phyloP scores from a whole-genome alignment of 2,797 vertebrate species.

The Nasua narica region DNA sequence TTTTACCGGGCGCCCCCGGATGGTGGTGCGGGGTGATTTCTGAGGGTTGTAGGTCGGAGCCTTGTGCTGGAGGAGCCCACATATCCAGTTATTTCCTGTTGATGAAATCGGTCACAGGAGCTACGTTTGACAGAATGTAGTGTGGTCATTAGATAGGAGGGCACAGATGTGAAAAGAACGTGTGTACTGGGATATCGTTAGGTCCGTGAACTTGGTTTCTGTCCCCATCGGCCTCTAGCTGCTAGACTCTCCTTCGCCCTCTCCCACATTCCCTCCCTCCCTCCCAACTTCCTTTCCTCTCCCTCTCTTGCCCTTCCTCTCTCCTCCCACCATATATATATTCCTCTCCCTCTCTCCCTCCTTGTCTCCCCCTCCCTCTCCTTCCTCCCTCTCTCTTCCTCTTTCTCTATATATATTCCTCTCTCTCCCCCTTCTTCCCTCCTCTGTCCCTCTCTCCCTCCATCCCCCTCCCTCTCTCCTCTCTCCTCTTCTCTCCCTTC shows the following conservation, averaged over 20 bases:
- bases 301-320: not conserved
- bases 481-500: too few relatives aligned
- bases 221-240: not conserved
- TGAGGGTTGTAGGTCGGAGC: not conserved
- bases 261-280: rapidly evolving
- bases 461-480: too few relatives aligned
- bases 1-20: rapidly evolving
- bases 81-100: not conserved
- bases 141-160: not conserved
- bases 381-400: too few relatives aligned
- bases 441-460: too few relatives aligned
- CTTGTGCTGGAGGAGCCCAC: not conserved
- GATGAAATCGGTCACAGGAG: not conserved
- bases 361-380: too few relatives aligned
- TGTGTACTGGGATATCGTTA: not conserved
- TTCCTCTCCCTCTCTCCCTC: not conserved
- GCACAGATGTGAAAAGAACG: not conserved
- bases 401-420: too few relatives aligned
- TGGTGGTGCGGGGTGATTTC: not conserved
- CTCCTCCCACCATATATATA: too few relatives aligned
- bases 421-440: rapidly evolving
- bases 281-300: too few relatives aligned
- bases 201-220: not conserved
- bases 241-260: too few relatives aligned
- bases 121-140: not conserved